A percentile compares a stretch with the other conserved stretches of the same genome.
These are phyloP conservation scores for Zoanthus gigantus DNA, from an alignment of 92 coral and sea anemone species.

Conservation along the genomic window DNA sequence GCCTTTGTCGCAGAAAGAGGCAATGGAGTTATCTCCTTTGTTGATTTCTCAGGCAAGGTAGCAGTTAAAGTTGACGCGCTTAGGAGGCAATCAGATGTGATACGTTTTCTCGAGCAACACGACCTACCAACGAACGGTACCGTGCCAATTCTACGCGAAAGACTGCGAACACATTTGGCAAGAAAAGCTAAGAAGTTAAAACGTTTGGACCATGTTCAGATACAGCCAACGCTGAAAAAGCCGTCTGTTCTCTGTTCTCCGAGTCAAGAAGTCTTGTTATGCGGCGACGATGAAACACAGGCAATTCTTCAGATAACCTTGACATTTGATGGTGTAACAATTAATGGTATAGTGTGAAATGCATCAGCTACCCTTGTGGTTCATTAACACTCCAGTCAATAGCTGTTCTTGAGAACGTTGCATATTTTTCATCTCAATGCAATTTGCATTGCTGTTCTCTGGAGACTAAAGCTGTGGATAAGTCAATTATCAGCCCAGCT, in stretches of 20 bases:
- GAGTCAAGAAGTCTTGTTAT: constrained; percentile 45
- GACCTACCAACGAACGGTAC: constrained; percentile 51
- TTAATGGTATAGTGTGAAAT: constrained; percentile 50
- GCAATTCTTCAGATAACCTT: constrained; percentile 51
- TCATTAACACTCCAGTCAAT: constrained; percentile 35
- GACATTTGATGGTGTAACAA: constrained; percentile 52
- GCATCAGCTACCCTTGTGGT: constrained; percentile 45
- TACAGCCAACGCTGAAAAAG: constrained; percentile 22
- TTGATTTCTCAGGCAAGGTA: constrained; percentile 38
- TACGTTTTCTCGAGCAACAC: constrained; percentile 32
- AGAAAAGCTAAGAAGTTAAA: constrained; percentile 37
- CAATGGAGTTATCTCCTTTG: constrained; percentile 46
- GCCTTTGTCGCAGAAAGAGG: constrained; percentile 58
- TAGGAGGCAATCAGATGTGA: constrained; percentile 26
- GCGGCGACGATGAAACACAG: constrained; percentile 39
- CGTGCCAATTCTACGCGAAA: constrained; percentile 42
- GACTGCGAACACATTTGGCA: constrained; percentile 47
- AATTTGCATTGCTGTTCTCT: constrained; percentile 53
- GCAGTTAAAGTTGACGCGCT: constrained; percentile 18
- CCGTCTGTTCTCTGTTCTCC: constrained; percentile 46
- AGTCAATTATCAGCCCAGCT: constrained; percentile 40
- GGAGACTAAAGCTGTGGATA: constrained; percentile 49
- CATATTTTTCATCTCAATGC: constrained; percentile 47
- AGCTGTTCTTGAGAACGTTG: constrained; percentile 27
- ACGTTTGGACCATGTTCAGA: constrained; percentile 43